Base-by-base conservation (phyloP, 2,113 vertebrate genomes). In the Hyperoodon ampullatus region DNA sequence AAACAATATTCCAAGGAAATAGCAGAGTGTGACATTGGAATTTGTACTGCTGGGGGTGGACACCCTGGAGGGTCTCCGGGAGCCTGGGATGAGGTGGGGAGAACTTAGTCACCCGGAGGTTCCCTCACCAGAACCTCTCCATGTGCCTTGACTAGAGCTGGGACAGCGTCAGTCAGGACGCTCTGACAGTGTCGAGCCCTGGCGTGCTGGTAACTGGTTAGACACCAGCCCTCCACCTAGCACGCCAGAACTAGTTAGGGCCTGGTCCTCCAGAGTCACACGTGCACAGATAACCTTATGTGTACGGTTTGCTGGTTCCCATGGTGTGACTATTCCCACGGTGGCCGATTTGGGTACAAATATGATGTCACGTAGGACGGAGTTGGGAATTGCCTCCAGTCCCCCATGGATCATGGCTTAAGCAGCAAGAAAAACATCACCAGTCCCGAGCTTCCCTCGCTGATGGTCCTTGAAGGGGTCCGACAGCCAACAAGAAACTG, bases 21-120 rank as follows among this genome's bases (percentile, higher is more conserved):
- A 6, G 24, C 8, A 5, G 7, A 30, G 26, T 0, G 6, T 2
- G 12, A 3, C 1, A 0, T 3, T 26, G 35, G 35, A 30, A 58
- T n/a, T 6, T 71, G 26, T 39, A 10, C 5, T 5, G 6, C 44
- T 28, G 5, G 30, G 18, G 21, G 9, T 14, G n/a, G 71, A 63
- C 33, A 35, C 16, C 39, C 39, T 39, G 55, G 23, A 42, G 50
- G 33, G 39, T 30, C 35, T 61, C n/a, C 5, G 18, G 24, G 80
- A 42, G 12, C 80, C 80, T 42, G 26, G 6, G 33, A 2, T 12
- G 39, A 33, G 26, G 15, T 1, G 33, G n/a, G 70, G 35, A 60
- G n/a, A 80, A 7, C 26, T 39, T 6, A 1, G 61, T 75, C 39
- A 14, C 19, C 13, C 3, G 6, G 39, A 70, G 60, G 19, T 9